phyloP scores from a whole-genome alignment of 2,797 vertebrate genomes.

The Rhincodon typus region DNA sequence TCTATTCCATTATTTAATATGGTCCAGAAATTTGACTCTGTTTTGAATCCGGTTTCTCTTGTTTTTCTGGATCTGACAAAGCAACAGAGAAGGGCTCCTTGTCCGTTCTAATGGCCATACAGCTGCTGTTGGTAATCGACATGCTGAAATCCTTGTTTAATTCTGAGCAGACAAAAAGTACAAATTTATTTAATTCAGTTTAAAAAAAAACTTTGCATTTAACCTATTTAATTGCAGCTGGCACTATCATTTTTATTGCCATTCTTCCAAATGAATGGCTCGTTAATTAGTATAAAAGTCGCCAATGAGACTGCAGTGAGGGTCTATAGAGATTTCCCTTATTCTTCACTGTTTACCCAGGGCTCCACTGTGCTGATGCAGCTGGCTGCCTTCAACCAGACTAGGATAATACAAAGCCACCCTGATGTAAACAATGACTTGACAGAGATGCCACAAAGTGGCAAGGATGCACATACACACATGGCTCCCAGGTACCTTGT shows the following conservation, averaged over 20 bases:
- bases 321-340: conserved; percentile 48
- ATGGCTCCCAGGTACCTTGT: conserved; percentile 38
- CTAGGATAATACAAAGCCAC: conserved; percentile 44
- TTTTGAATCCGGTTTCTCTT: not conserved
- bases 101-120: not conserved
- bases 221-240: not conserved
- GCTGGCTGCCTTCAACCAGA: conserved; percentile 50
- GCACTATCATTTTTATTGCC: conserved; percentile 27
- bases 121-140: not conserved
- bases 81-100: not conserved
- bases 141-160: not conserved
- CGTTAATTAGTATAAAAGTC: conserved; percentile 36
- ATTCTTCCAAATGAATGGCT: not conserved
- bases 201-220: conserved; percentile 9
- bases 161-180: not conserved
- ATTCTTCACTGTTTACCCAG: conserved; percentile 45
- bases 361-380: conserved; percentile 47
- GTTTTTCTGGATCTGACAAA: not conserved
- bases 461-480: conserved; percentile 28
- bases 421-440: not conserved
- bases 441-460: not conserved
- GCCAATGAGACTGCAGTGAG: conserved; percentile 30
- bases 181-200: not conserved
- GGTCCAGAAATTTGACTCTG: not conserved
- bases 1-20: not conserved